Evolutionary conservation across 1,140 invertebrate species (phyloP), one percentile per base, ranked within the genome.

Genomic region (Hypsibius dujardini): DNA sequence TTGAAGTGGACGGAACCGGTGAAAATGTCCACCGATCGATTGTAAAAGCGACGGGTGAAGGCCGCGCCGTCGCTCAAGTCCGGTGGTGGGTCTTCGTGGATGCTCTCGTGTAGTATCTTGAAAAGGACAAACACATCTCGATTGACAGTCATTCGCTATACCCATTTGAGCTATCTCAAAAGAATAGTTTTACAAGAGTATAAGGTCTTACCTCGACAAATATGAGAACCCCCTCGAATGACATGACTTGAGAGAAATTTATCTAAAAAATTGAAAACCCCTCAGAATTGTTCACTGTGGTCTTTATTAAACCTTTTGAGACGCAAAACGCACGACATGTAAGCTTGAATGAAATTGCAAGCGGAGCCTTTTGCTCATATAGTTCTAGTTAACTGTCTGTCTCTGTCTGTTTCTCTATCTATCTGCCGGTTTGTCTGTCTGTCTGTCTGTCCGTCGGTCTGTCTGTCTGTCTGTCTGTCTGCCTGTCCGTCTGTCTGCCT

Each of bases 191-290:
- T n/a, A n/a, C n/a, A n/a, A n/a, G n/a, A n/a, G n/a, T n/a, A n/a
- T n/a, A n/a, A n/a, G n/a, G n/a, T 7, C 7, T 56, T n/a, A 56
- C 50, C 50, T 56, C n/a, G 7, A 56, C 7, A n/a, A 56, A 56
- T 7, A 56, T 56, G 7, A 56, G 50, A 7, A 56, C n/a, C 7
- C 50, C 50, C n/a, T 56, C 50, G n/a, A 7, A 56, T 7, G 50
- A 7, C 50, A 56, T 56, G 7, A 56, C 50, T 56, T 56, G 50
- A n/a, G 50, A 56, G 50, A 56, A 56, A 56, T 56, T 56, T 56
- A 56, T 56, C 50, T 56, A n/a, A 7, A 56, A 56, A 7, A 56
- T n/a, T n/a, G n/a, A n/a, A n/a, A n/a, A n/a, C n/a, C n/a, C n/a
- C n/a, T n/a, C n/a, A n/a, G n/a, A n/a, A n/a, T n/a, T n/a, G n/a